Conservation (phyloP, 2,797 vertebrate species). For the Enteromius mattozi region DNA sequence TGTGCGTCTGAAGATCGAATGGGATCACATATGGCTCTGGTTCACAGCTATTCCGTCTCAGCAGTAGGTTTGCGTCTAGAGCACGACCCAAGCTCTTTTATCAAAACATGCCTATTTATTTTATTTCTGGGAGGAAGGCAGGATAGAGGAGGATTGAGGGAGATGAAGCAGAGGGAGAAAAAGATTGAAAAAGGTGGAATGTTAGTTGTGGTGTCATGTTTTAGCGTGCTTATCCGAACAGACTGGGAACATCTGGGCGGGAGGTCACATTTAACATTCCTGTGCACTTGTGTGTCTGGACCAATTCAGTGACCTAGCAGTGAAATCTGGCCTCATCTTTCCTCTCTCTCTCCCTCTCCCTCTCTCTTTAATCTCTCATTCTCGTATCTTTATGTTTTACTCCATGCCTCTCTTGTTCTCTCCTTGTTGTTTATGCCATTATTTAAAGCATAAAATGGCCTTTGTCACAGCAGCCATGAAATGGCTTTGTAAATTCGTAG, state of each 20-base stretch:
- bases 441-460: slow-evolving; percentile 63
- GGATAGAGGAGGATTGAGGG: slow-evolving; percentile 49
- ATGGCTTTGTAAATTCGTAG: slow-evolving; percentile 64
- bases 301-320: slow-evolving; percentile 65
- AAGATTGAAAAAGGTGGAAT: slow-evolving; percentile 57
- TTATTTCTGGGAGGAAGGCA: slow-evolving; percentile 56
- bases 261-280: slow-evolving; percentile 72
- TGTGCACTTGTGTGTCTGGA: slow-evolving; percentile 64
- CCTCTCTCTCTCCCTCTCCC: slow-evolving; percentile 48
- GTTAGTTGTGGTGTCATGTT: slow-evolving; percentile 65
- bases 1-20: slow-evolving; percentile 62
- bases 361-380: slow-evolving; percentile 36
- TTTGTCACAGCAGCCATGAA: slow-evolving; percentile 57
- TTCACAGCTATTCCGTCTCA: slow-evolving; percentile 77
- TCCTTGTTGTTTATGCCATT: slow-evolving; percentile 26
- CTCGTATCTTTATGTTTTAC: slow-evolving; percentile 24
- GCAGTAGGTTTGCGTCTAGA: slow-evolving; percentile 61
- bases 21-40: slow-evolving; percentile 74
- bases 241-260: slow-evolving; percentile 72
- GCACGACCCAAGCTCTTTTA: slow-evolving; percentile 62
- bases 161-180: slow-evolving; percentile 51
- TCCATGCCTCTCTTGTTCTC: not conserved
- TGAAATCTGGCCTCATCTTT: slow-evolving; percentile 60
- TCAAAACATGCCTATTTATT: slow-evolving; percentile 64
- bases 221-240: slow-evolving; percentile 61